These are phyloP conservation scores for Gouania willdenowi DNA, from an alignment of 2,797 vertebrate genomes.

Conservation along the genomic window DNA sequence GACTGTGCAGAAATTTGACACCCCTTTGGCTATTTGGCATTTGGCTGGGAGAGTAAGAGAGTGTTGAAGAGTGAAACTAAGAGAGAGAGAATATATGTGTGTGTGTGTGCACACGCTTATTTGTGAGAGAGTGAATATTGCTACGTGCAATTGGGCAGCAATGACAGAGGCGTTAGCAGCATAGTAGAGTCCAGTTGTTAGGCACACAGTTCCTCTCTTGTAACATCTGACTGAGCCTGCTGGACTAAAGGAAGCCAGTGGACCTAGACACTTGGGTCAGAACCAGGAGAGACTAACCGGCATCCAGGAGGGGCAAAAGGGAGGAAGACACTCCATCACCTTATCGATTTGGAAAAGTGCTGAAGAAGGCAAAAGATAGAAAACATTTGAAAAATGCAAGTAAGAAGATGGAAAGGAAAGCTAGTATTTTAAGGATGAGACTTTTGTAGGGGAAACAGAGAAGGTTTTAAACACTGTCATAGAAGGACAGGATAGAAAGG, in stretches of 20 bases:
- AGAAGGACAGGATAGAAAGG: too few relatives aligned
- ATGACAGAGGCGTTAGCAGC: constrained; percentile 20
- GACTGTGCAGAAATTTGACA: constrained; percentile 66
- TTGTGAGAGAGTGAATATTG: constrained; percentile 5
- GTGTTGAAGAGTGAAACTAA: neutral
- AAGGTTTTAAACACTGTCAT: too few relatives aligned
- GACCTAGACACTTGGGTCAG: constrained; percentile 13
- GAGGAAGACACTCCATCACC: constrained; percentile 9
- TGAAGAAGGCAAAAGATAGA: constrained; percentile 6
- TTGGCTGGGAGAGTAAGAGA: constrained; percentile 30
- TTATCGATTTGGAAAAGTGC: neutral
- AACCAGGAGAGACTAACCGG: neutral
- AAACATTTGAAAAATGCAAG: constrained; percentile 7
- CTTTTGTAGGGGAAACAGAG: too few relatives aligned
- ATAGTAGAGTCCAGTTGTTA: constrained; percentile 19
- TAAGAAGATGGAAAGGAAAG: constrained; percentile 5
- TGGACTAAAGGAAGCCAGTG: neutral
- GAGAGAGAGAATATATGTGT: neutral
- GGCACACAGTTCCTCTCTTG: constrained; percentile 5
- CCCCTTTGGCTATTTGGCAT: constrained; percentile 58
- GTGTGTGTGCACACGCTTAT: neutral
- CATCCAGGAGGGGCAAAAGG: neutral
- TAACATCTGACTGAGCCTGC: constrained; percentile 10
- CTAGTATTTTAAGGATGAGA: neutral
- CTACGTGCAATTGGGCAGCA: constrained; percentile 1